Percentiles rank a stretch among this genome's conserved stretches.
phyloP scores from a whole-genome alignment of 2,797 vertebrate genomes.

The Sitta carolinensis region DNA sequence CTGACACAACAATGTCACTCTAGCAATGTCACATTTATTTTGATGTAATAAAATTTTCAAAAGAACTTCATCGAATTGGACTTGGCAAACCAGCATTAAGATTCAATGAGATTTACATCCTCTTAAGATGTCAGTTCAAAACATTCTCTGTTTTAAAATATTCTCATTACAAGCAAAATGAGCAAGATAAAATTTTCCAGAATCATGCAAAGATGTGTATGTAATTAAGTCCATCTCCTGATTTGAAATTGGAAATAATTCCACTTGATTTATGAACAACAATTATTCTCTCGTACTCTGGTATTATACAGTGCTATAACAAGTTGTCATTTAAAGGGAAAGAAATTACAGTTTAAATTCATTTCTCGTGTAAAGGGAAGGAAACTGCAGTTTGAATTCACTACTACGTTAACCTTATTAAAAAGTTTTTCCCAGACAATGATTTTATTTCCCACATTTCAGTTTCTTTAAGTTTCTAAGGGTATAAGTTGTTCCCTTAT shows the following conservation, averaged over 20 bases:
- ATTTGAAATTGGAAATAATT: constrained; percentile 5
- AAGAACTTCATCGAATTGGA: neutral
- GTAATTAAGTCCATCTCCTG: neutral
- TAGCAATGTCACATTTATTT: neutral
- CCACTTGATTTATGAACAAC: neutral
- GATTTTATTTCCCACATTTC: neutral
- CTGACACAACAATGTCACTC: neutral
- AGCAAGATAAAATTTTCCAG: neutral
- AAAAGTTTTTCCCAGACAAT: neutral
- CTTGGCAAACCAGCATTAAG: neutral
- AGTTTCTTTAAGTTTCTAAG: neutral
- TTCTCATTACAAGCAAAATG: neutral
- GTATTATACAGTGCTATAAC: neutral
- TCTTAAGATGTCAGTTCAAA: neutral
- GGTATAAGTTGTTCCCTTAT: neutral
- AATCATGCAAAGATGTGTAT: neutral
- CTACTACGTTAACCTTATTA: neutral
- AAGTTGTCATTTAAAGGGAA: neutral
- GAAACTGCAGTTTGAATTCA: neutral
- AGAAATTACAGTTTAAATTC: neutral
- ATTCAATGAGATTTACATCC: neutral
- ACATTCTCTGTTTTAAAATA: neutral
- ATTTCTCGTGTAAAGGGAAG: neutral
- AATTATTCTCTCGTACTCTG: neutral
- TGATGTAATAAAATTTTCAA: neutral